Percentiles rank a stretch among this genome's conserved stretches.
These are phyloP conservation scores for Montipora sp. DNA, from an alignment of 64 coral and sea anemone species.

Conservation along the genomic window DNA sequence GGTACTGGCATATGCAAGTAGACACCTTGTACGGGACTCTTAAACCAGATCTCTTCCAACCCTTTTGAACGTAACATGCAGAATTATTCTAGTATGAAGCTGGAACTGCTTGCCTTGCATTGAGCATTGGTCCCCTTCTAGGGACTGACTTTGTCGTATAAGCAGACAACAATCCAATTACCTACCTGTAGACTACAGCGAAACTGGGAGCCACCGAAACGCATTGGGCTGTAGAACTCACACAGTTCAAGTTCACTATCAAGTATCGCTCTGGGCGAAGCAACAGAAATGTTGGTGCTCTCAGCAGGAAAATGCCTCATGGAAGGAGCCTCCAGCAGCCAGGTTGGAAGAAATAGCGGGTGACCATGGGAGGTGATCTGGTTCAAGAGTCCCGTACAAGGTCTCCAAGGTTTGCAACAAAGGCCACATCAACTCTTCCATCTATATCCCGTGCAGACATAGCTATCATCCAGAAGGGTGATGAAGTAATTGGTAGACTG, in stretches of 20 bases:
- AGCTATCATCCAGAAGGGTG: neutral
- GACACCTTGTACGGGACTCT: neutral
- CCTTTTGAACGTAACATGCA: slow-evolving; percentile 48
- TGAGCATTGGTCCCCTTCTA: slow-evolving; percentile 12
- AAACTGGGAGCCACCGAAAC: slow-evolving; percentile 52
- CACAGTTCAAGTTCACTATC: slow-evolving; percentile 54
- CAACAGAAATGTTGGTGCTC: slow-evolving; percentile 49
- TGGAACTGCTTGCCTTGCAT: slow-evolving; percentile 8
- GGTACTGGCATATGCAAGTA: slow-evolving; percentile 63
- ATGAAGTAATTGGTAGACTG: slow-evolving; percentile 59
- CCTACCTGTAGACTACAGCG: slow-evolving; percentile 45
- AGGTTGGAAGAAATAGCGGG: slow-evolving; percentile 22
- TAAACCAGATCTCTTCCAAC: neutral
- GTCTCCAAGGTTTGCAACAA: slow-evolving; percentile 13
- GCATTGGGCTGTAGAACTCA: slow-evolving; percentile 42
- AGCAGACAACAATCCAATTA: slow-evolving; percentile 18
- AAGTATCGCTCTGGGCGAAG: slow-evolving; percentile 39
- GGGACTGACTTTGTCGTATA: slow-evolving; percentile 33
- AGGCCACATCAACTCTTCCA: slow-evolving; percentile 47
- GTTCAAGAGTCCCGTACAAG: slow-evolving; percentile 30
- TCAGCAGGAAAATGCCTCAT: slow-evolving; percentile 42
- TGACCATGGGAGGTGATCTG: slow-evolving; percentile 6
- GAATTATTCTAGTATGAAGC: slow-evolving; percentile 50
- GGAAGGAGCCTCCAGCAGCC: slow-evolving; percentile 12
- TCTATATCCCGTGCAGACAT: slow-evolving; percentile 38